Evolutionary conservation across 2,113 vertebrate species (phyloP).

Genomic region (Dipodomys merriami): DNA sequence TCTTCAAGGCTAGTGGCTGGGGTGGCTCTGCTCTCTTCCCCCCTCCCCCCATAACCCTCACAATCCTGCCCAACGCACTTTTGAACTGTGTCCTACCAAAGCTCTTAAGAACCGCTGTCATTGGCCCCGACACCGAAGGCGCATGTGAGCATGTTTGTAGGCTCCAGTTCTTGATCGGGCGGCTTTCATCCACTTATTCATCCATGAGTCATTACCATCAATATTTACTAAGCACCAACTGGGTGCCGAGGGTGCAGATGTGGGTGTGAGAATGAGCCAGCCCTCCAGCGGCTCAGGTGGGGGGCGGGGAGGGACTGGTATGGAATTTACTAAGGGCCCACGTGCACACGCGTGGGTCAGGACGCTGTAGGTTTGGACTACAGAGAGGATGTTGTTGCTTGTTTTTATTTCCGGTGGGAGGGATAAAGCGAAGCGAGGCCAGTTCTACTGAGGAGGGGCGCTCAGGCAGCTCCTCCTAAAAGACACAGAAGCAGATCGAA

Average conservation of each 20-base stretch:
- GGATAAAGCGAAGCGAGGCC: background rate
- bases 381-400: background rate
- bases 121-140: background rate
- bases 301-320: rapidly evolving
- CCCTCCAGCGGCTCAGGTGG: background rate
- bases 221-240: constrained; percentile 58
- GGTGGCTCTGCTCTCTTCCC: background rate
- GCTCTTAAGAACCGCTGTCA: background rate
- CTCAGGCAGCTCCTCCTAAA: background rate
- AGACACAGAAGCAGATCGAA: background rate
- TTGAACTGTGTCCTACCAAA: no score
- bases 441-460: no score
- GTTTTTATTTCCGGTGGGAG: background rate
- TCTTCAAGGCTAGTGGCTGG: background rate
- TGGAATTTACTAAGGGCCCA: background rate
- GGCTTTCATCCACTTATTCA: constrained; percentile 7
- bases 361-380: background rate
- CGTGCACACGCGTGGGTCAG: background rate
- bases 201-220: constrained; percentile 20
- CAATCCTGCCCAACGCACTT: background rate
- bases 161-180: background rate
- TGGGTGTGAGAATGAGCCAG: background rate
- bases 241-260: constrained; percentile 11
- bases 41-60: background rate
- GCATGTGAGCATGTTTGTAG: constrained; percentile 32